Percentiles rank a stretch among this genome's conserved stretches.
phyloP scores from a whole-genome alignment of 2,113 vertebrate species.

The Pontoporia blainvillei region DNA sequence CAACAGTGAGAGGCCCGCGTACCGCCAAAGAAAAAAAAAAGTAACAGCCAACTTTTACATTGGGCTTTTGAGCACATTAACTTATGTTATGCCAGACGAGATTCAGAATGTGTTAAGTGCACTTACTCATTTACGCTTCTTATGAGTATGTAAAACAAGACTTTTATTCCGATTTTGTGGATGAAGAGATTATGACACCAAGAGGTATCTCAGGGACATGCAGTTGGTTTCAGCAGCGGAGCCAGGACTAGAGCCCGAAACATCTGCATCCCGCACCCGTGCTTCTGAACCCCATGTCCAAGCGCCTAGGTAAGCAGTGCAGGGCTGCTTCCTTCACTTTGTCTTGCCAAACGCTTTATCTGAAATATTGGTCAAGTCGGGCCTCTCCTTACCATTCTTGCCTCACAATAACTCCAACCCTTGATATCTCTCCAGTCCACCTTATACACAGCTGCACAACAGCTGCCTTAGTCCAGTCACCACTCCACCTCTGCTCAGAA shows the following conservation, averaged over 20 bases:
- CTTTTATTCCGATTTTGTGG: neutral
- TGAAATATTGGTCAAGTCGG: neutral
- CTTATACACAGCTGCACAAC: neutral
- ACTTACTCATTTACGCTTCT: neutral
- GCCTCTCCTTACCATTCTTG: neutral
- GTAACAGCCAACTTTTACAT: neutral
- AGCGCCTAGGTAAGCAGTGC: no score
- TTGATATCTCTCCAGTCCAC: neutral
- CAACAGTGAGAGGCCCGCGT: no score
- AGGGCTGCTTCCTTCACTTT: fast-evolving
- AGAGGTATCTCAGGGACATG: neutral
- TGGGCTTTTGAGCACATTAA: neutral
- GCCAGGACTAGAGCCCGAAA: neutral
- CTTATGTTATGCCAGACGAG: fast-evolving
- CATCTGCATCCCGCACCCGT: neutral
- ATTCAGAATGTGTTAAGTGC: neutral
- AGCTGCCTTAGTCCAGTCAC: neutral
- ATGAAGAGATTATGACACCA: neutral
- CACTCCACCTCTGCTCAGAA: neutral
- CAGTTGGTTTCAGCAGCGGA: neutral
- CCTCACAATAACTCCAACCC: neutral
- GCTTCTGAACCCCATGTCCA: neutral
- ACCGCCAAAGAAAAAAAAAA: no score
- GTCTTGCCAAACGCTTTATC: neutral
- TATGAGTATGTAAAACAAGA: neutral